Evolutionary conservation across 2,888 invertebrate species (phyloP).

Genomic region (Neocrepidodera transversa): DNA sequence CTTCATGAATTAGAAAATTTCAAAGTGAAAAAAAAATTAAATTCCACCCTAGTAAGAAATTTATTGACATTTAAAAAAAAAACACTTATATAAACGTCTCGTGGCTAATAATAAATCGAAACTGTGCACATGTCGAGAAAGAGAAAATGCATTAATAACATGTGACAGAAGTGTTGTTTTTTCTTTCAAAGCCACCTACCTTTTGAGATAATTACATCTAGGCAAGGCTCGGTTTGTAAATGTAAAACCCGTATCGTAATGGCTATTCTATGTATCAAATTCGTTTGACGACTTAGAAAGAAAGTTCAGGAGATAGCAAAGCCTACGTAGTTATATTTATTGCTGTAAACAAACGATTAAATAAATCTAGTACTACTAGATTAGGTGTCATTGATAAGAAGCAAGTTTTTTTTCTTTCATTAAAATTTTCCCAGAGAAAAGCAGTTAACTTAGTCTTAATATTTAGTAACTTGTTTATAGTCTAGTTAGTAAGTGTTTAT

Average conservation of each 20-base stretch:
- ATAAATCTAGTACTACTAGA: constrained; percentile 1
- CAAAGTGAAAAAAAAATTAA: no score
- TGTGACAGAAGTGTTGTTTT: constrained; percentile 22
- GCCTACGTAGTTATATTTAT: constrained; percentile 1
- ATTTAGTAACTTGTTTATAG: no score
- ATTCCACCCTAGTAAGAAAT: no score
- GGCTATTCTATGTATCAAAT: constrained; percentile 15
- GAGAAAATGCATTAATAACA: constrained; percentile 25
- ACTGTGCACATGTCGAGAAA: constrained; percentile 16
- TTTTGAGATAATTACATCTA: constrained; percentile 18
- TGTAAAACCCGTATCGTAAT: not conserved
- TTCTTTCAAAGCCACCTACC: constrained; percentile 9
- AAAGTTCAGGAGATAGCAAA: not conserved
- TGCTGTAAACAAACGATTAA: constrained; percentile 7
- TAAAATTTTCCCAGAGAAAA: no score
- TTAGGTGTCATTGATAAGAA: no score
- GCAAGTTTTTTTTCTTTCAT: no score
- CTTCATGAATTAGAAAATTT: no score
- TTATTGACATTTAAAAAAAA: no score
- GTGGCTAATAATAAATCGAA: constrained; percentile 2
- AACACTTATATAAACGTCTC: no score
- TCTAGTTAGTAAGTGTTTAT: no score
- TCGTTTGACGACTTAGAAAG: constrained; percentile 1
- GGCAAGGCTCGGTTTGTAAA: constrained; percentile 9
- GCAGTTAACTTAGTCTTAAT: no score